These are phyloP conservation scores for Drosophila suzukii DNA, from an alignment of 1,140 invertebrate genomes.

Conservation along the genomic window DNA sequence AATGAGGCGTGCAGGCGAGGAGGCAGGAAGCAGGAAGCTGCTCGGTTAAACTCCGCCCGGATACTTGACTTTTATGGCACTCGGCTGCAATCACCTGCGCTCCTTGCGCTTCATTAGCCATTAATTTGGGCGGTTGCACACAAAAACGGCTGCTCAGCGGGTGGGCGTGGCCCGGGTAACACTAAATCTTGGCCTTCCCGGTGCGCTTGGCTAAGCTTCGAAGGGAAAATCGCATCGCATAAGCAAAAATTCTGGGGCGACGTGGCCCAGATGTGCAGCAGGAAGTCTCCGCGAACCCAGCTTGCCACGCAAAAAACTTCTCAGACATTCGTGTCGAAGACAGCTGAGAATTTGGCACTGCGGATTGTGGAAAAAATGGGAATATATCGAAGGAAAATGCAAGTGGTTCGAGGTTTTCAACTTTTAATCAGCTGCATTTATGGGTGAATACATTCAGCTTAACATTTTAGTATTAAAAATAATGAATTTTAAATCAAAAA, in stretches of 20 bases:
- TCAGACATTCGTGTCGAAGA: not conserved
- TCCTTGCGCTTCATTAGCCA: constrained; percentile 69
- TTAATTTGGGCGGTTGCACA: constrained; percentile 64
- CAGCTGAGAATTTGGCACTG: constrained; percentile 4
- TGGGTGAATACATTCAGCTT: too few relatives aligned
- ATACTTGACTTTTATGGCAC: constrained; percentile 67
- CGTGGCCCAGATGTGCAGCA: constrained; percentile 44
- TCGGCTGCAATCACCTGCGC: constrained; percentile 35
- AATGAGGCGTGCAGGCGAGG: constrained; percentile 61
- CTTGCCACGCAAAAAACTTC: constrained; percentile 27
- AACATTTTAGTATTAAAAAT: too few relatives aligned
- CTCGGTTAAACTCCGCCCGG: constrained; percentile 30
- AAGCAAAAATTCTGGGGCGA: constrained; percentile 40
- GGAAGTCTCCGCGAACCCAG: constrained; percentile 5
- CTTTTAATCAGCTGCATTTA: not conserved
- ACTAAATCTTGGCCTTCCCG: constrained; percentile 50
- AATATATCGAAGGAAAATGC: not conserved
- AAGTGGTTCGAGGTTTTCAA: not conserved
- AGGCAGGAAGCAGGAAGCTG: constrained; percentile 11
- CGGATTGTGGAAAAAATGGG: not conserved
- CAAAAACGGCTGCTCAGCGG: constrained; percentile 4
- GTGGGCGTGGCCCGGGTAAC: constrained; percentile 22
- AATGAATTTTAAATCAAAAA: too few relatives aligned
- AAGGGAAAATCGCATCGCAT: constrained; percentile 37
- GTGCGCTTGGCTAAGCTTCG: constrained; percentile 45